These are phyloP conservation scores for Polypedilum vanderplanki DNA, from an alignment of 1,140 invertebrate genomes.

Conservation along the genomic window DNA sequence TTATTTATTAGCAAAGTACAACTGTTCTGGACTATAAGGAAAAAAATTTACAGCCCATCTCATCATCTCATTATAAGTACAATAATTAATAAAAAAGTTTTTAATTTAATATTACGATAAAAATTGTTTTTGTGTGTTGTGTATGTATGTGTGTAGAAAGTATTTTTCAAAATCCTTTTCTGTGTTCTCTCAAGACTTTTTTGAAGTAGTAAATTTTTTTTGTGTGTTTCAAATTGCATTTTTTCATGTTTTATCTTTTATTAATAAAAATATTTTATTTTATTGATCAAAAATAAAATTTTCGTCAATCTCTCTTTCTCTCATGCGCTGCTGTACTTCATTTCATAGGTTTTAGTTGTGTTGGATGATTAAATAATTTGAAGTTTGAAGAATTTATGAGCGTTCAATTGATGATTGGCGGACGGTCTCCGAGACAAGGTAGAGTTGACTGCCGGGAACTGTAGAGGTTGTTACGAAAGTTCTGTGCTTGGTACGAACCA, in stretches of 20 bases:
- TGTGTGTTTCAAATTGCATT: neutral
- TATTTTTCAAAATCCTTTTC: neutral
- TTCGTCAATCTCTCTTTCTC: conserved; percentile 17
- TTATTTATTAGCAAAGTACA: neutral
- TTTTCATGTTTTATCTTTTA: conserved; percentile 1
- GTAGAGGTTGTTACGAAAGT: conserved; percentile 86
- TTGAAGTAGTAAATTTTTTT: too few species aligned
- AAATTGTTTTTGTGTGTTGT: conserved; percentile 9
- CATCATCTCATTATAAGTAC: conserved; percentile 1
- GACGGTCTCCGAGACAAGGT: conserved; percentile 66
- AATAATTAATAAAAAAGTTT: conserved; percentile 20
- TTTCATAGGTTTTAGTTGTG: neutral
- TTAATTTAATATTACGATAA: conserved; percentile 12
- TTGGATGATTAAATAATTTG: neutral
- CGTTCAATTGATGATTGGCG: conserved; percentile 24
- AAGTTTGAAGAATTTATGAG: neutral
- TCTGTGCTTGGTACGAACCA: conserved; percentile 94
- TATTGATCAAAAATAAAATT: conserved; percentile 11
- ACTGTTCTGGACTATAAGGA: neutral
- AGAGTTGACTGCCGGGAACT: conserved; percentile 77
- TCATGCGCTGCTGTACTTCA: neutral
- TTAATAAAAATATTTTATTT: conserved; percentile 8
- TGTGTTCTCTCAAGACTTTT: too few species aligned
- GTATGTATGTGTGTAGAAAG: neutral
- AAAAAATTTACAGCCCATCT: neutral